Base-by-base conservation (phyloP, 2,113 vertebrate genomes). In the Andinoacara biseriatus region DNA sequence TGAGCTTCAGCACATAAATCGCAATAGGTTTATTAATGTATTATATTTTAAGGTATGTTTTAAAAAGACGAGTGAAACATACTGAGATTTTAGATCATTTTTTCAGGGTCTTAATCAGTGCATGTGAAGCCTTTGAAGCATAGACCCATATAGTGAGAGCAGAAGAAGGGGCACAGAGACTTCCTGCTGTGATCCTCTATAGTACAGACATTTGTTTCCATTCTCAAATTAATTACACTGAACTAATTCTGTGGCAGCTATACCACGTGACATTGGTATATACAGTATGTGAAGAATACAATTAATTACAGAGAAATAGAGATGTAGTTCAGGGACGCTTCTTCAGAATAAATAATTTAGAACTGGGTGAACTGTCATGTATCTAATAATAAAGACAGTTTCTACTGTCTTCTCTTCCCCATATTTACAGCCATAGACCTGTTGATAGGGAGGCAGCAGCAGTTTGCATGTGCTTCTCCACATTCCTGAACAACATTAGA, bases 251-350 rank as follows among this genome's bases (percentile, higher is more conserved):
- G 59, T 61, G 58, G 24, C 31, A 9, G 14, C 31, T 74, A 10
- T 33, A 38, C 11, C 31, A 31, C 46, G 24, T 74, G 58, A 26
- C 4, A 8, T 58, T 69, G 24, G 49, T 69, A 49, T 20, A 69
- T 69, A 33, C 24, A 40, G 22, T 18, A 65, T 46, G 60, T 78
- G 29, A 57, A 72, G 62, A 43, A 17, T 67, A 4, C 22, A 9
- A 10, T 65, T 88, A 74, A 90, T 76, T 86, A 72, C 58, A 74
- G 17, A 58, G 57, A 40, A 57, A 81, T 43, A 52, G 4, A 58
- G 35, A 15, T 49, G 43, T 52, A 6, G 7, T 43, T 49, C 9
- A 29, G 24, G 40, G 59, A 49, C 7, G 72, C 2, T 52, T 82
- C 40, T 63, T 22, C 11, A 43, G 35, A 35, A 24, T 22, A 40